These are phyloP conservation scores for Cydia pomonella DNA, from an alignment of 1,140 invertebrate genomes.

Conservation along the genomic window DNA sequence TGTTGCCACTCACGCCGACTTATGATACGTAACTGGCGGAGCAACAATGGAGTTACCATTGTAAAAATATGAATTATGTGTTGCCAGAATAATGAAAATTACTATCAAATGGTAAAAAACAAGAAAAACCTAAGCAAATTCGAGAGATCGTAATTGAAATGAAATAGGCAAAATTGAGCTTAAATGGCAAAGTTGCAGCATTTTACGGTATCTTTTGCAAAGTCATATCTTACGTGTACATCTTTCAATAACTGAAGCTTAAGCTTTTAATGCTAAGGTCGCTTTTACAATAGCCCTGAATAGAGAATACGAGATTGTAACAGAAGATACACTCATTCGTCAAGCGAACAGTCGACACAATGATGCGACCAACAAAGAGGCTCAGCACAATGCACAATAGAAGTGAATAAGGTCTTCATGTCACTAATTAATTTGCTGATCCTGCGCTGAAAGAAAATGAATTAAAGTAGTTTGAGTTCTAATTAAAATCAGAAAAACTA, in stretches of 20 bases:
- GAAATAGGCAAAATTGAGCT: no score
- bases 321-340: slow-evolving; percentile 14
- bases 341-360: slow-evolving; percentile 11
- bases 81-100: no score
- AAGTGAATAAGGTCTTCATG: slow-evolving; percentile 42
- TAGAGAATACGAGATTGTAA: not conserved
- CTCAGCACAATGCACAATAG: slow-evolving; percentile 38
- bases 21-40: no score
- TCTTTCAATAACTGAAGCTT: not conserved
- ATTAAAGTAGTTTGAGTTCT: slow-evolving; percentile 16
- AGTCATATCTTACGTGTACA: not conserved
- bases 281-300: not conserved
- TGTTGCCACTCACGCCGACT: no score
- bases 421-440: slow-evolving; percentile 57
- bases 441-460: slow-evolving; percentile 39
- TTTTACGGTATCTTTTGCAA: not conserved
- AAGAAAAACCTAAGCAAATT: no score
- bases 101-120: no score
- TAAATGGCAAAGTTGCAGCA: no score
- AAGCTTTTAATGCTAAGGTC: not conserved
- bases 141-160: no score
- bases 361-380: slow-evolving; percentile 36
- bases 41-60: no score
- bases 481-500: not conserved
- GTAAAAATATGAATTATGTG: no score